Conservation (phyloP, 2,888 invertebrate species). For the Bombyx huttoni region DNA sequence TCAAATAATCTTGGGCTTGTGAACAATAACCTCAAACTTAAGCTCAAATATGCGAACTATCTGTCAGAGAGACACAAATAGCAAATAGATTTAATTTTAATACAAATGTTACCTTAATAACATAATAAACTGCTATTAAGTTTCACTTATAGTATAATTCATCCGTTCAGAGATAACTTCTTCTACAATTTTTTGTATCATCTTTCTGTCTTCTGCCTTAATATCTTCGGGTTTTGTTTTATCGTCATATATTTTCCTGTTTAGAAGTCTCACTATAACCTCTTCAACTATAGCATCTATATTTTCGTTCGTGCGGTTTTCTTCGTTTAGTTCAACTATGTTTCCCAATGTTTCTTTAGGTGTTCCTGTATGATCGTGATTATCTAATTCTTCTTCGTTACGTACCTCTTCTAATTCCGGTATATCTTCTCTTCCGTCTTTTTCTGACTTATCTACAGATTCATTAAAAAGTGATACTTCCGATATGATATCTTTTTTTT, state of each 20-base stretch:
- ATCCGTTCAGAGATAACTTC: constrained; percentile 57
- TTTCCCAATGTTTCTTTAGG: constrained; percentile 7
- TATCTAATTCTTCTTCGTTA: constrained; percentile 8
- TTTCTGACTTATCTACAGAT: constrained; percentile 13
- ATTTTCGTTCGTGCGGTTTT: constrained; percentile 37
- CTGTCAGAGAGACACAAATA: too few relatives aligned
- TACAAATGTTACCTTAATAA: constrained; percentile 9
- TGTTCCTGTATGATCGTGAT: constrained; percentile 9
- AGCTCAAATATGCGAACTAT: background rate
- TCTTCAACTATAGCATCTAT: constrained; percentile 63
- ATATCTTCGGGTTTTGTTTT: constrained; percentile 65
- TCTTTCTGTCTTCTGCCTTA: constrained; percentile 49
- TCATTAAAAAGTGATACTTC: constrained; percentile 7
- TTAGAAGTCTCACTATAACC: constrained; percentile 54
- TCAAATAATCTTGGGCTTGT: background rate
- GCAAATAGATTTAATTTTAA: background rate
- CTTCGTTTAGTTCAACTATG: constrained; percentile 13
- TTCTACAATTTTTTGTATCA: constrained; percentile 63
- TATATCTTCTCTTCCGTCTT: constrained; percentile 42
- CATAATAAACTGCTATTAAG: too few relatives aligned
- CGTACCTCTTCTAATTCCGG: constrained; percentile 21
- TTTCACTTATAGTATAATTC: constrained; percentile 35
- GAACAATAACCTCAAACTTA: background rate
- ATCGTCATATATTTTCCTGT: constrained; percentile 67
- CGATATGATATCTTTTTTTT: constrained; percentile 19